Conservation (phyloP, 2,113 vertebrate genomes). For the Lanius ludovicianus region DNA sequence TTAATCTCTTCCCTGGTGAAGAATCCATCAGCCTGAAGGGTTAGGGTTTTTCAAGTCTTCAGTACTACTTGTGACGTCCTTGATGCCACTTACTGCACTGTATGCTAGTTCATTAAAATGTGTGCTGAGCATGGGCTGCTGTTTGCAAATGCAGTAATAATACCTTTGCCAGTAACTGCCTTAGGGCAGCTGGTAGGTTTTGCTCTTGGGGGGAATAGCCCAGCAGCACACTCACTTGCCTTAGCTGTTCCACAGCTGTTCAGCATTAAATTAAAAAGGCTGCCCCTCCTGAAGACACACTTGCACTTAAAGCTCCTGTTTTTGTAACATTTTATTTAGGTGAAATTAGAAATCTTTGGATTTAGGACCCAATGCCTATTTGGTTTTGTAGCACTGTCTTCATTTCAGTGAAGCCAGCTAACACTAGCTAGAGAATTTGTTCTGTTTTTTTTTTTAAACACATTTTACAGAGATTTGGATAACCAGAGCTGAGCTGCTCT, state of each 20-base stretch:
- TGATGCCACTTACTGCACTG: neutral
- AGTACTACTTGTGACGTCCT: neutral
- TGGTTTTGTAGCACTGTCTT: neutral
- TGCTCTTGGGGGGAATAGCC: neutral
- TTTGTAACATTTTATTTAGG: slow-evolving; percentile 4
- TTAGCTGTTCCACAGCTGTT: neutral
- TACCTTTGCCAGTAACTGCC: neutral
- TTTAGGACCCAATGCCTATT: neutral
- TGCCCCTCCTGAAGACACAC: neutral
- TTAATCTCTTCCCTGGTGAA: slow-evolving; percentile 35
- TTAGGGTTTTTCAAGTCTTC: neutral
- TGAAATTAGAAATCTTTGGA: neutral
- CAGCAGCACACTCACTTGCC: neutral
- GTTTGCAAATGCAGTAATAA: neutral
- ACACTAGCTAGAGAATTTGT: neutral
- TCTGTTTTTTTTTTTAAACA: neutral
- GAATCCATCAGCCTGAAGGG: neutral
- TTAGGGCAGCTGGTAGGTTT: neutral
- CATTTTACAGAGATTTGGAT: neutral
- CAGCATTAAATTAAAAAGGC: neutral
- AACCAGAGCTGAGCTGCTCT: neutral
- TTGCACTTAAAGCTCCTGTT: neutral
- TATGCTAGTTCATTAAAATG: neutral
- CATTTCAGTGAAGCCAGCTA: neutral
- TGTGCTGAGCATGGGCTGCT: neutral